phyloP scores from a whole-genome alignment of 2,113 vertebrate genomes.

The Phaethon lepturus region DNA sequence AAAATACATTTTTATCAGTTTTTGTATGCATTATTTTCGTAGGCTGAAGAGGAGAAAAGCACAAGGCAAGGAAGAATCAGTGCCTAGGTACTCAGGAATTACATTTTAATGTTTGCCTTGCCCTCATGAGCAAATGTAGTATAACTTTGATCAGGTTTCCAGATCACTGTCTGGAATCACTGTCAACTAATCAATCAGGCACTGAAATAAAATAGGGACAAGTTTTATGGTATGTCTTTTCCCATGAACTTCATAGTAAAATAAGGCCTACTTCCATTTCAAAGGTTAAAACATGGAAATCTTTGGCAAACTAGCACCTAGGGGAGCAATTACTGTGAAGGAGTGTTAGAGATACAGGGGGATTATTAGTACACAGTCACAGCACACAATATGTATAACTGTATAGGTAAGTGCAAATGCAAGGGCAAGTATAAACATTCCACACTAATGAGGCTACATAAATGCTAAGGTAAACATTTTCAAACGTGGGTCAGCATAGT shows the following conservation, averaged over 20 bases:
- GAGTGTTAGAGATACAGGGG: background rate
- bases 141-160: background rate
- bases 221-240: background rate
- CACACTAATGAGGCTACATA: background rate
- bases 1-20: background rate
- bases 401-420: background rate
- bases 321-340: background rate
- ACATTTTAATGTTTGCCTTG: background rate
- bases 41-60: background rate
- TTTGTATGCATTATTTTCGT: background rate
- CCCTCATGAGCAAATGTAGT: background rate
- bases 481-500: background rate
- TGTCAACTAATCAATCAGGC: background rate
- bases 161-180: background rate
- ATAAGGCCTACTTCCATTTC: conserved; percentile 1
- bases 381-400: background rate
- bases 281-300: background rate
- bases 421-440: background rate
- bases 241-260: background rate
- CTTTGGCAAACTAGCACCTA: background rate
- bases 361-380: background rate
- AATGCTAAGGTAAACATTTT: conserved; percentile 30
- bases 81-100: background rate
- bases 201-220: background rate
- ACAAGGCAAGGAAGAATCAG: background rate